Evolutionary conservation across 2,888 invertebrate genomes (phyloP), one percentile per base, ranked within the genome.

Genomic region (Acleris emargana): DNA sequence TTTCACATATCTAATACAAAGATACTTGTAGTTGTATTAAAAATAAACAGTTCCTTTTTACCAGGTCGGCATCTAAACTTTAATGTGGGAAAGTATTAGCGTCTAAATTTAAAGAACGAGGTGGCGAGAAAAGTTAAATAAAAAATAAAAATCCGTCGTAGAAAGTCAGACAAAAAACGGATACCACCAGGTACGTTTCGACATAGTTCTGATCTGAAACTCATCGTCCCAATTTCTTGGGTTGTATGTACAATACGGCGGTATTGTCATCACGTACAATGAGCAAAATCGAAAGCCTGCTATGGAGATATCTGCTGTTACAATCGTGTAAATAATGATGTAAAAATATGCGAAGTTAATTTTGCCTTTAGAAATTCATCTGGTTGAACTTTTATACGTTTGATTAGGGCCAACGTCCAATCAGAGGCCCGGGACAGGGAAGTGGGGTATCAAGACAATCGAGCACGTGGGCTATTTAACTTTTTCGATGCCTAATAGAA

Each of bases 231-330:
- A 72, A 68, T 73, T 73, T 28, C 50, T 60, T 55, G 55, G 45
- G 54, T 55, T 50, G 54, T 51, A 50, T 60, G 58, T 60, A 67
- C 68, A 62, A 59, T 57, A 63, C 67, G 62, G 42, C 16, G 55
- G 58, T 67, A 64, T 64, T 67, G 61, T 64, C 50, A 53, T 57
- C 55, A 43, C 53, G 47, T 49, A 73, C 78, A 76, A 76, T 72
- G 71, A 76, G 70, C 74, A 82, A 81, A 83, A 84, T 78, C 79
- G 82, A 86, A 86, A 84, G 83, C 77, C 25, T 42, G 28, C 32
- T 47, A 20, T 61, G 45, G 17, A 53, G 38, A 53, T 38, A 18
- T 9, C 52, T 28, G 38, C 38, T 20, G 16, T 32, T 16, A 53
- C 13, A 17, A 45, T 45, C 45, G 13, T 53, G 4, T 38, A 32